phyloP scores from a whole-genome alignment of 2,888 invertebrate genomes.

The Orchesella flavescens region DNA sequence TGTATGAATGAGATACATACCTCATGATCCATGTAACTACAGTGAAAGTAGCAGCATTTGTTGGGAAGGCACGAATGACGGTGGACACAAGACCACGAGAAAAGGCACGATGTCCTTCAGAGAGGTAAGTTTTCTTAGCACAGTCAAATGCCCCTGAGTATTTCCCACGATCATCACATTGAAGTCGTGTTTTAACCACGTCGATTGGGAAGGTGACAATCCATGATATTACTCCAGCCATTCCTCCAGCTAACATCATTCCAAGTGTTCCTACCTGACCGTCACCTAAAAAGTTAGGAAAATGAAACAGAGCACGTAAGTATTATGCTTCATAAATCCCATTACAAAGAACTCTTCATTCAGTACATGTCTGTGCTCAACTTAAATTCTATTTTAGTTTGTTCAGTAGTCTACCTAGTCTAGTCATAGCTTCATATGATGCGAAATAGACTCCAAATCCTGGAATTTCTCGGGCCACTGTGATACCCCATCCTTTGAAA shows the following conservation, averaged over 20 bases:
- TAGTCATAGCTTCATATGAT: slow-evolving; percentile 85
- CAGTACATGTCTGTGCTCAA: too few species aligned
- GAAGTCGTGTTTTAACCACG: slow-evolving; percentile 90
- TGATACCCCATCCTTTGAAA: slow-evolving; percentile 84
- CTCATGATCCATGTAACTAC: slow-evolving; percentile 88
- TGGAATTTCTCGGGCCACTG: slow-evolving; percentile 80
- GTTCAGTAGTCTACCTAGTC: slow-evolving; percentile 58
- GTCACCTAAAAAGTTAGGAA: slow-evolving; percentile 53
- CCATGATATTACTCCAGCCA: slow-evolving; percentile 92
- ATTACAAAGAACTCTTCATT: not conserved
- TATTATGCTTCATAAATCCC: not conserved
- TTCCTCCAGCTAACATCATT: slow-evolving; percentile 88
- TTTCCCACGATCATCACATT: slow-evolving; percentile 80
- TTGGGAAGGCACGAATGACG: slow-evolving; percentile 89
- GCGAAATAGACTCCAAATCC: slow-evolving; percentile 90
- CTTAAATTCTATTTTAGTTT: too few species aligned
- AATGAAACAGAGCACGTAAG: not conserved
- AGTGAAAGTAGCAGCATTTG: slow-evolving; percentile 93
- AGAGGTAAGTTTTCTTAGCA: slow-evolving; percentile 80
- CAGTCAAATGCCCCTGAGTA: slow-evolving; percentile 86
- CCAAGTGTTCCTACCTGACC: slow-evolving; percentile 78
- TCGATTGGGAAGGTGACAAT: slow-evolving; percentile 89
- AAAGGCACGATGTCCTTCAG: slow-evolving; percentile 84
- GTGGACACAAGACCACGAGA: slow-evolving; percentile 86
- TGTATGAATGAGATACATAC: slow-evolving; percentile 4